phyloP scores from a whole-genome alignment of 2,113 vertebrate species.

The Conger conger region DNA sequence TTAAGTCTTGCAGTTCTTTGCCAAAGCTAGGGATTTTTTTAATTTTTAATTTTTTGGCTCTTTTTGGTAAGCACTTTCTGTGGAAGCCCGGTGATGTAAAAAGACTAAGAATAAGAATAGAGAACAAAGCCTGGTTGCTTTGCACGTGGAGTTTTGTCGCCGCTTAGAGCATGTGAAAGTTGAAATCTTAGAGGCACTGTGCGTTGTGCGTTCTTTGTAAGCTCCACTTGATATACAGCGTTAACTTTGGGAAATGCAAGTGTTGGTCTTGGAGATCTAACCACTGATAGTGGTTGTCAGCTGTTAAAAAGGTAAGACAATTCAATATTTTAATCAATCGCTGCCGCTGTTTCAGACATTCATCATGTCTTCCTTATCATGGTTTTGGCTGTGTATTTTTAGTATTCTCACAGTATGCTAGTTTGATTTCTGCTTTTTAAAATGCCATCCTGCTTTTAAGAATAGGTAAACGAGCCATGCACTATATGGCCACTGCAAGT shows the following conservation, averaged over 20 bases:
- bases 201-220: constrained; percentile 76
- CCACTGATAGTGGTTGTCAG: constrained; percentile 87
- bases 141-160: constrained; percentile 63
- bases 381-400: constrained; percentile 21
- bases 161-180: constrained; percentile 79
- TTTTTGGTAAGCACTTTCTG: constrained; percentile 63
- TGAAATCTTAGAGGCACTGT: constrained; percentile 77
- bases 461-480: constrained; percentile 16
- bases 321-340: constrained; percentile 55
- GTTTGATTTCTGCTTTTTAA: constrained; percentile 41
- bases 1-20: constrained; percentile 65
- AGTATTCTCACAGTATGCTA: constrained; percentile 11
- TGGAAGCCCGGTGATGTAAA: constrained; percentile 55
- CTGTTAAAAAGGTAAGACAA: constrained; percentile 90
- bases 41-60: constrained; percentile 53
- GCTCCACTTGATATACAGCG: constrained; percentile 80
- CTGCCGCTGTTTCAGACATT: constrained; percentile 37
- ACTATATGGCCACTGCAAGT: constrained; percentile 22
- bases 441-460: constrained; percentile 30
- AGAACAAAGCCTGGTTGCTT: constrained; percentile 44
- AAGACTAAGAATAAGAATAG: constrained; percentile 49
- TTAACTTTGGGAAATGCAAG: constrained; percentile 98
- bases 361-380: constrained; percentile 30
- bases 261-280: constrained; percentile 90
- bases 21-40: constrained; percentile 65